Percentiles rank a stretch among this genome's conserved stretches.
Conservation (phyloP, 2,888 invertebrate species). For the Plebejus melissa region DNA sequence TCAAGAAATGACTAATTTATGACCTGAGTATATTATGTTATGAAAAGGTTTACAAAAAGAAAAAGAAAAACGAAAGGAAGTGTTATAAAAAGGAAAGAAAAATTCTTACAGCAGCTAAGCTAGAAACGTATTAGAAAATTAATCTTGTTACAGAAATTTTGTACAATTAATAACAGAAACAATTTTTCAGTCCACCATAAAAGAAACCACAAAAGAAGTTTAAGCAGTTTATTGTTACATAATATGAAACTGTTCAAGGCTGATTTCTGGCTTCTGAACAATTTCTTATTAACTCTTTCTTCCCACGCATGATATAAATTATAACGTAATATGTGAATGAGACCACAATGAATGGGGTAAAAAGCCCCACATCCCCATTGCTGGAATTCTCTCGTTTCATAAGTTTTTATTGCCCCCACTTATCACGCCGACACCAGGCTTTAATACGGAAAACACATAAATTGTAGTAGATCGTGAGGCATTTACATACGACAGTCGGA, state of each 20-base stretch:
- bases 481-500: not conserved
- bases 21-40: too few relatives aligned
- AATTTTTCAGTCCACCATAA: too few relatives aligned
- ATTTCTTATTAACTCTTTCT: not conserved
- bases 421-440: not conserved
- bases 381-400: conserved; percentile 3
- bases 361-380: not conserved
- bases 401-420: not conserved
- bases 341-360: not conserved
- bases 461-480: not conserved
- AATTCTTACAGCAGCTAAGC: too few relatives aligned
- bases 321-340: not conserved
- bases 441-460: conserved; percentile 2
- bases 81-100: too few relatives aligned
- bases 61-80: too few relatives aligned
- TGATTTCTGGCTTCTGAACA: not conserved
- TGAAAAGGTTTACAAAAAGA: too few relatives aligned
- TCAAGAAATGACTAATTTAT: too few relatives aligned
- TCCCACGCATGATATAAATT: not conserved
- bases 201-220: too few relatives aligned
- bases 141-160: too few relatives aligned
- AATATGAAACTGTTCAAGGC: not conserved
- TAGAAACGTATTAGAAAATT: too few relatives aligned
- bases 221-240: too few relatives aligned
- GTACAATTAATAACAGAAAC: too few relatives aligned